A percentile compares a stretch with the other conserved stretches of the same genome.
phyloP scores from a whole-genome alignment of 2,888 invertebrate genomes.

The Rhamnusium bicolor region DNA sequence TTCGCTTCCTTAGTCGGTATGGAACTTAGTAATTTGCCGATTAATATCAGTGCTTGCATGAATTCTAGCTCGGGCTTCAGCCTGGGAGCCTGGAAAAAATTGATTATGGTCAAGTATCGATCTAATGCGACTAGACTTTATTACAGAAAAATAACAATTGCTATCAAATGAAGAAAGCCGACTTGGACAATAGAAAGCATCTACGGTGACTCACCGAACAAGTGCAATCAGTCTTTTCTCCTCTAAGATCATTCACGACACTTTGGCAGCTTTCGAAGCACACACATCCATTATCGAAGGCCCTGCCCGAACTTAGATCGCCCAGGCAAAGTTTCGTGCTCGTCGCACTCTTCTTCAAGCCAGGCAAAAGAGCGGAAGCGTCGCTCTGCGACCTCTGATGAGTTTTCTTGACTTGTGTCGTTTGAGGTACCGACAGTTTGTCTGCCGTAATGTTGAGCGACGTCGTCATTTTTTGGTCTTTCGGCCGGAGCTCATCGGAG shows the following conservation, averaged over 20 bases:
- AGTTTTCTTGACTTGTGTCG: constrained; percentile 77
- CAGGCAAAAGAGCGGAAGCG: constrained; percentile 81
- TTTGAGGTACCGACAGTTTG: constrained; percentile 65
- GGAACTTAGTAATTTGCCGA: constrained; percentile 87
- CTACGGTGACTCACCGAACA: constrained; percentile 83
- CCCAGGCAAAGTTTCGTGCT: constrained; percentile 82
- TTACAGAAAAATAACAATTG: too few species aligned
- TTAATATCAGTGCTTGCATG: constrained; percentile 88
- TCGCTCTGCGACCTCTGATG: constrained; percentile 84
- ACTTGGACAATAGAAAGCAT: too few species aligned
- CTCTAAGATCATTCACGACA: constrained; percentile 84
- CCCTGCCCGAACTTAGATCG: constrained; percentile 93
- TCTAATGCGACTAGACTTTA: too few species aligned
- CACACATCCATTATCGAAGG: constrained; percentile 96
- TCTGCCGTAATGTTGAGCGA: constrained; percentile 64
- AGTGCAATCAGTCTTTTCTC: constrained; percentile 83
- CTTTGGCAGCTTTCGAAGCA: constrained; percentile 91
- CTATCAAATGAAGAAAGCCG: too few species aligned
- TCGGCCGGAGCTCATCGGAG: constrained; percentile 76
- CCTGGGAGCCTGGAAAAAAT: constrained; percentile 80
- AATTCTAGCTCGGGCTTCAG: constrained; percentile 89
- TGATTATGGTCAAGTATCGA: too few species aligned
- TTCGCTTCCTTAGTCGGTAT: constrained; percentile 92
- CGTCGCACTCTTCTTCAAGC: constrained; percentile 52
- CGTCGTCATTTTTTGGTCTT: constrained; percentile 56